Conservation (phyloP, 2,888 invertebrate genomes). For the Ecliptopera silaceata region DNA sequence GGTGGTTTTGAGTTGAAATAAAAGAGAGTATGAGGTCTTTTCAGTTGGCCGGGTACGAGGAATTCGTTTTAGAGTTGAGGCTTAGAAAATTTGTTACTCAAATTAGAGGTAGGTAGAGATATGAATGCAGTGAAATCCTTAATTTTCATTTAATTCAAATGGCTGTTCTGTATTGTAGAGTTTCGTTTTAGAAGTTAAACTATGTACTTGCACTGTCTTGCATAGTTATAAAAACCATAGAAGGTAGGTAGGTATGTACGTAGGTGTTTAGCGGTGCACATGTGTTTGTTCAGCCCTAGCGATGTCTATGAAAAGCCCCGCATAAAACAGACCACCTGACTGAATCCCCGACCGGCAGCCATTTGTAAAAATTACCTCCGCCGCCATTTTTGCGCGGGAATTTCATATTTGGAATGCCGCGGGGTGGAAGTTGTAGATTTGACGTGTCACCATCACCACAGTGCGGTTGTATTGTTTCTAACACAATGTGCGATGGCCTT, state of each 20-base stretch:
- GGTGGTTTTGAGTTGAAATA: slow-evolving; percentile 1
- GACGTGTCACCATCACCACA: slow-evolving; percentile 67
- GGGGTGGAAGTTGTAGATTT: slow-evolving; percentile 70
- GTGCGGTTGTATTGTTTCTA: slow-evolving; percentile 76
- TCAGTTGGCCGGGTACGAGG: slow-evolving; percentile 25
- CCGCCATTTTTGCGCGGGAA: slow-evolving; percentile 80
- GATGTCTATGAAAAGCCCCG: slow-evolving; percentile 34
- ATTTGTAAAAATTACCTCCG: slow-evolving; percentile 81
- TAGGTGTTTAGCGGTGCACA: slow-evolving; percentile 11
- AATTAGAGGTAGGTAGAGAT: slow-evolving; percentile 68
- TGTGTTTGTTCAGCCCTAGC: slow-evolving; percentile 32
- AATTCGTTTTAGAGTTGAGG: slow-evolving; percentile 68
- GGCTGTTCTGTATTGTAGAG: background rate
- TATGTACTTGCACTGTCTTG: no score
- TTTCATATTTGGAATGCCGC: slow-evolving; percentile 79
- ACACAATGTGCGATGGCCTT: slow-evolving; percentile 75
- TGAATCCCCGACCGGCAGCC: slow-evolving; percentile 71
- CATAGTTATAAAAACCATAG: slow-evolving; percentile 9
- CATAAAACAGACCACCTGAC: slow-evolving; percentile 59
- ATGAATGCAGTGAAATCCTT: slow-evolving; percentile 56
- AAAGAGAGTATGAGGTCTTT: slow-evolving; percentile 5
- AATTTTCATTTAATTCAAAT: slow-evolving; percentile 20
- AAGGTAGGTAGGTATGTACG: slow-evolving; percentile 7
- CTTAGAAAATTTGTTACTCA: slow-evolving; percentile 71
- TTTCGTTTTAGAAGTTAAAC: background rate